These are phyloP conservation scores for Thryonomys swinderianus DNA, from an alignment of 2,113 vertebrate genomes.

Conservation along the genomic window DNA sequence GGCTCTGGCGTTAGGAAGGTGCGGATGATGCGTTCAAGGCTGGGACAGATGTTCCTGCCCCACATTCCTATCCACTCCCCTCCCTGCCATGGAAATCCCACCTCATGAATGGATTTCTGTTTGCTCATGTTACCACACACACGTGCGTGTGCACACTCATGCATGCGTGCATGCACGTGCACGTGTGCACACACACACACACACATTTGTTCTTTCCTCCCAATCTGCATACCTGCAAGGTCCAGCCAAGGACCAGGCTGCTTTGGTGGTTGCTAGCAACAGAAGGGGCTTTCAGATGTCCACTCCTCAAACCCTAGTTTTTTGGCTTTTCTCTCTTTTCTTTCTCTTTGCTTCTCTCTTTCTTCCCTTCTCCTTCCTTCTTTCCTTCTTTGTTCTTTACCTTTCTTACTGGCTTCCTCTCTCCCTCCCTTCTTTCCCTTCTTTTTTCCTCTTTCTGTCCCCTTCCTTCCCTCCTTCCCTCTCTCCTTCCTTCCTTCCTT, in stretches of 20 bases:
- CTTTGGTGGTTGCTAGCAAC: conserved; percentile 19
- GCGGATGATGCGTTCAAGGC: rapidly evolving
- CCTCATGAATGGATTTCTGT: conserved; percentile 53
- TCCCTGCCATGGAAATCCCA: conserved; percentile 12
- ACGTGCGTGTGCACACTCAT: neutral
- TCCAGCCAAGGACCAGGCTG: neutral
- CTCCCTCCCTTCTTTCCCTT: rapidly evolving
- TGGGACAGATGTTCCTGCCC: neutral
- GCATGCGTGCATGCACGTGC: neutral
- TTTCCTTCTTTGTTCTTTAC: neutral
- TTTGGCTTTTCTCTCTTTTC: neutral
- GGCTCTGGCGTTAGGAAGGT: neutral
- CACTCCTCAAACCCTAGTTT: neutral
- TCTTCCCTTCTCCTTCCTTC: neutral
- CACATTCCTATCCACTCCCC: neutral
- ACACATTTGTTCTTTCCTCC: neutral
- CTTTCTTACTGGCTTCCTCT: no score
- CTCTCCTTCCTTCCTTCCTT: no score
- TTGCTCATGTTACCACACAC: neutral
- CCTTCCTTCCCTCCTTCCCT: rapidly evolving
- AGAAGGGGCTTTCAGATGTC: neutral
- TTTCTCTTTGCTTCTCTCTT: neutral
- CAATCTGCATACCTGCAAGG: neutral
- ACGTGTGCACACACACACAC: neutral
- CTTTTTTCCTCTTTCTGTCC: neutral